Evolutionary conservation across 1,140 invertebrate species (phyloP), one percentile per base, ranked within the genome.

Genomic region (Drosophila kohkoa): DNA sequence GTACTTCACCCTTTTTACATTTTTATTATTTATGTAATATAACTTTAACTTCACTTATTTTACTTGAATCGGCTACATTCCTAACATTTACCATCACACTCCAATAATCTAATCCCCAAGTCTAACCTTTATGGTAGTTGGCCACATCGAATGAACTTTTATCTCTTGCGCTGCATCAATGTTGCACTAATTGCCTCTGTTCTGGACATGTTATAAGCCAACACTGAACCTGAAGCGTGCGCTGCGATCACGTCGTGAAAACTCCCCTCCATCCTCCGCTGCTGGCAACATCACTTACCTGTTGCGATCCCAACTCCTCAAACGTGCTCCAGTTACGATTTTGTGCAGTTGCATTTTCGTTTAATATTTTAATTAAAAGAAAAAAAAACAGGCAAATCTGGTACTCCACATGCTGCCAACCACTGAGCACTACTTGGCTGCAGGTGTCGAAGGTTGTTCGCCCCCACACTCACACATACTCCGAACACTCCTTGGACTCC

Each of bases 301-400:
- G 35, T 32, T 7, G 28, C 46, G 2, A 32, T 35, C 7, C 16
- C 16, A 30, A 32, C 20, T 20, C 45, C 28, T 8, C 20, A 25
- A 30, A 8, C 32, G 58, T 71, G 68, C 35, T 76, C 60, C 69
- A 76, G 69, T 76, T 76, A 43, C 74, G 48, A 43, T 58, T 75
- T 75, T 76, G 63, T 81, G 41, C 74, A 77, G 85, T 88, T 83
- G 73, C 80, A 89, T 83, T 88, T 88, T 89, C 80, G 83, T 88
- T 88, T 88, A 88, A 88, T 88, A 88, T 88, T 88, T 88, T 88
- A 88, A 88, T 88, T 89, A 88, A 88, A 88, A 54, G n/a, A 15
- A 80, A 73, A 32, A 32, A 8, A 38, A 4, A 25, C 20, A 25
- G 20, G 66, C 85, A 75, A 88, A 89, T 77, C 80, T 89, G 85